phyloP scores from a whole-genome alignment of 2,888 invertebrate species.

The Apamea monoglypha region DNA sequence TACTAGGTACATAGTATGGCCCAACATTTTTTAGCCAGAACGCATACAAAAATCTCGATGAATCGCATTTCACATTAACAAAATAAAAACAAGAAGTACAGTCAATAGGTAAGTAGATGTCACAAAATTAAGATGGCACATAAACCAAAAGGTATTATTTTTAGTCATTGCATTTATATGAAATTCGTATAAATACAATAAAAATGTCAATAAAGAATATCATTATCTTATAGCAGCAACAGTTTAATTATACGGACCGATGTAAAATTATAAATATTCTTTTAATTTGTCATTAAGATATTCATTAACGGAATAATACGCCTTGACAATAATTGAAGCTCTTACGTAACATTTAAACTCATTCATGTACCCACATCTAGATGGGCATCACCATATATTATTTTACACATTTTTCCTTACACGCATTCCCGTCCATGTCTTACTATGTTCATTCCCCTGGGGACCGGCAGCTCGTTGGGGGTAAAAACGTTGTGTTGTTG shows the following conservation, averaged over 20 bases:
- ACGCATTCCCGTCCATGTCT: conserved; percentile 12
- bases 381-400: conserved; percentile 7
- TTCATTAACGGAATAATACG: not conserved
- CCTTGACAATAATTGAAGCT: not conserved
- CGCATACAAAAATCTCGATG: not conserved
- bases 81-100: not conserved
- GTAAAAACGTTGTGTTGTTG: conserved; percentile 48
- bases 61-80: not conserved
- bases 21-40: not conserved
- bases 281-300: too few species aligned
- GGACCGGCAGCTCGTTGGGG: conserved; percentile 30
- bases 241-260: too few species aligned
- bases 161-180: too few species aligned
- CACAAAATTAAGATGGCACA: not conserved
- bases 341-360: not conserved
- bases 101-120: not conserved
- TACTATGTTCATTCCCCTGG: not conserved
- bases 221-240: not conserved
- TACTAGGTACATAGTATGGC: not conserved
- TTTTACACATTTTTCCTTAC: conserved; percentile 14
- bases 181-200: too few species aligned
- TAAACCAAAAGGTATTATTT: too few species aligned
- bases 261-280: too few species aligned
- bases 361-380: not conserved
- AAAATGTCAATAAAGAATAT: too few species aligned